These are phyloP conservation scores for Lasiommata megera DNA, from an alignment of 2,888 invertebrate genomes.

Conservation along the genomic window DNA sequence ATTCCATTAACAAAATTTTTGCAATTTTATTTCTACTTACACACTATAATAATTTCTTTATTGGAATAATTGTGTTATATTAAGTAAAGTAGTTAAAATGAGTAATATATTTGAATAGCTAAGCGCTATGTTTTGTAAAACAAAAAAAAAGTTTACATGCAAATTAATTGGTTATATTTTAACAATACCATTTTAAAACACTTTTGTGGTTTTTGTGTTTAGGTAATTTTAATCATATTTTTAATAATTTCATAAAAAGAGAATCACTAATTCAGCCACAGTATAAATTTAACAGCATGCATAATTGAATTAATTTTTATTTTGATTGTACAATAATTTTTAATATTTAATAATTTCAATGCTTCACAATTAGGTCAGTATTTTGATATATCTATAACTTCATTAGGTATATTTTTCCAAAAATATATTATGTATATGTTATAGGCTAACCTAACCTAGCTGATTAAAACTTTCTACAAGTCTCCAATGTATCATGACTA, in stretches of 20 bases:
- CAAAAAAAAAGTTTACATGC: background rate
- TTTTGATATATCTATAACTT: background rate
- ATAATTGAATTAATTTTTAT: background rate
- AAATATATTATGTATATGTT: background rate
- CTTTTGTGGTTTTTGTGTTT: background rate
- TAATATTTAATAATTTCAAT: background rate
- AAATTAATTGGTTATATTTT: background rate
- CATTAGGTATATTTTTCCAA: background rate
- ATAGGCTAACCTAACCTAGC: background rate
- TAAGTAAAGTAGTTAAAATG: background rate
- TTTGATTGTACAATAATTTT: background rate
- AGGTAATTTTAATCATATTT: too few species aligned
- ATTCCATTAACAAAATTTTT: constrained; percentile 55
- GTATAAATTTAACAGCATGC: background rate
- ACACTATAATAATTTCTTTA: constrained; percentile 14
- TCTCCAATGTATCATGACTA: constrained; percentile 47
- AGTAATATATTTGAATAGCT: background rate
- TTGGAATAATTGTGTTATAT: constrained; percentile 15
- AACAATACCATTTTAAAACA: background rate
- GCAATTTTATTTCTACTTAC: constrained; percentile 20
- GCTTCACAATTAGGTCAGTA: too few species aligned
- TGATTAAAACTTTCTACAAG: constrained; percentile 6
- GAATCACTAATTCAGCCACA: background rate
- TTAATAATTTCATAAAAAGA: background rate
- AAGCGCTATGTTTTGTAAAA: background rate